Evolutionary conservation across 2,113 vertebrate species (phyloP), one percentile per base, ranked within the genome.

Genomic region (Psammodynastes pulverulentus): DNA sequence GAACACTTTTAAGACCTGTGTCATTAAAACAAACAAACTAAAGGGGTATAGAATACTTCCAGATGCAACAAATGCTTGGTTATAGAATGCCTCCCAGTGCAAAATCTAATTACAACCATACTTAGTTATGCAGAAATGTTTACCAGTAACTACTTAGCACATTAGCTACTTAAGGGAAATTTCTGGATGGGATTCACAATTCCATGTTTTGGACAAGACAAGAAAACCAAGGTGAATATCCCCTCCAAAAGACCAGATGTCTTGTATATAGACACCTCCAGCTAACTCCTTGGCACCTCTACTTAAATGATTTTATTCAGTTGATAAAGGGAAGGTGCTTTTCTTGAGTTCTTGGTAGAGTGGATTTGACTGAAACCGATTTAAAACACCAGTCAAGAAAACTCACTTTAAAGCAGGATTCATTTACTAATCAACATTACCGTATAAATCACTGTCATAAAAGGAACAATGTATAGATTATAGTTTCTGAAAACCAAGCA

Each of bases 161-260:
- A 84, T 24, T 1, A 48, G 72, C 0, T 1, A n/a, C 54, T 5
- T 92, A 48, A 12, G 93, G 79, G 79, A 86, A 52, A 53, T 9
- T 29, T 0, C 15, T 56, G 0, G n/a, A 53, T 56, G 87, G 92
- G 62, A 39, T 23, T 34, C n/a, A 5, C 52, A 51, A 39, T 0
- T 0, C 39, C 13, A 45, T 0, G 79, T 89, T 53, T 2, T 0
- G 51, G 90, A 13, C 0, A 0, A 53, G 84, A 67, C 0, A 0
- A 23, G 29, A 26, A 87, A 72, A 49, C 3, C 46, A 46, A 85
- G 6, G 39, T 8, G 3, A 24, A 49, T n/a, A 87, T 67, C 0
- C 10, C 7, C 26, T 84, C 89, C 89, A 45, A 53, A 90, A 23
- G 15, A 21, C 13, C n/a, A 48, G 29, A 67, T n/a, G 45, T 9